A percentile compares a stretch with the other conserved stretches of the same genome.
phyloP scores from a whole-genome alignment of 1,140 invertebrate species.

The Episyrphus balteatus region DNA sequence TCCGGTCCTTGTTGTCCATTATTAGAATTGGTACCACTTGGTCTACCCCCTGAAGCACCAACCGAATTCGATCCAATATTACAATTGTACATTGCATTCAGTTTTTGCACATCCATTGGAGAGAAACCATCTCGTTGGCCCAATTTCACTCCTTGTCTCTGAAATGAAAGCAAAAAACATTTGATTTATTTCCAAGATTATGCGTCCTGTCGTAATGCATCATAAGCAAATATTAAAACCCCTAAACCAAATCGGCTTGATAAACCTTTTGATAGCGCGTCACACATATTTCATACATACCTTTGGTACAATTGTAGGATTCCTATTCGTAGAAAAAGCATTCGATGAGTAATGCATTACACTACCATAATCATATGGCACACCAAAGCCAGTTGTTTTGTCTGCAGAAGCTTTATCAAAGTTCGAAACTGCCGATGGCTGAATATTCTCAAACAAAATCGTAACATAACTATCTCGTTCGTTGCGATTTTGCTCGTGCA shows the following conservation, averaged over 20 bases:
- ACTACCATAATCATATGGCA: constrained; percentile 66
- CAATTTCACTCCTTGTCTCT: constrained; percentile 32
- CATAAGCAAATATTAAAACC: neutral
- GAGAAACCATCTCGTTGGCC: constrained; percentile 64
- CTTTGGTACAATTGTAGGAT: constrained; percentile 57
- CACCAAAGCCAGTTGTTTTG: constrained; percentile 47
- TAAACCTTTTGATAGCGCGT: neutral
- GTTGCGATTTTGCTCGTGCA: constrained; percentile 74
- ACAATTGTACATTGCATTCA: constrained; percentile 67
- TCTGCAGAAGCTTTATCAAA: constrained; percentile 52
- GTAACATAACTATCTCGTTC: constrained; percentile 66
- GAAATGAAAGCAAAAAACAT: neutral
- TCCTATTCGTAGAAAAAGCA: constrained; percentile 63
- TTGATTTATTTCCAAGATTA: too few relatives aligned
- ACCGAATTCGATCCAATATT: constrained; percentile 6
- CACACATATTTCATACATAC: constrained; percentile 31
- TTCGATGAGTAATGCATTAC: constrained; percentile 75
- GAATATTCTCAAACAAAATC: constrained; percentile 46
- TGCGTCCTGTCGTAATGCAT: too few relatives aligned
- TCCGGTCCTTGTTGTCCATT: constrained; percentile 11
- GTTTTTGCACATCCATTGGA: constrained; percentile 56
- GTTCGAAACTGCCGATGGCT: constrained; percentile 49
- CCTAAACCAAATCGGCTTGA: neutral
- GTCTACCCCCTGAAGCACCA: neutral
- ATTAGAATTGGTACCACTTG: constrained; percentile 5